Percentiles rank a stretch among this genome's conserved stretches.
Evolutionary conservation across 1,140 invertebrate genomes (phyloP).

Genomic region (Aphelinus certus): DNA sequence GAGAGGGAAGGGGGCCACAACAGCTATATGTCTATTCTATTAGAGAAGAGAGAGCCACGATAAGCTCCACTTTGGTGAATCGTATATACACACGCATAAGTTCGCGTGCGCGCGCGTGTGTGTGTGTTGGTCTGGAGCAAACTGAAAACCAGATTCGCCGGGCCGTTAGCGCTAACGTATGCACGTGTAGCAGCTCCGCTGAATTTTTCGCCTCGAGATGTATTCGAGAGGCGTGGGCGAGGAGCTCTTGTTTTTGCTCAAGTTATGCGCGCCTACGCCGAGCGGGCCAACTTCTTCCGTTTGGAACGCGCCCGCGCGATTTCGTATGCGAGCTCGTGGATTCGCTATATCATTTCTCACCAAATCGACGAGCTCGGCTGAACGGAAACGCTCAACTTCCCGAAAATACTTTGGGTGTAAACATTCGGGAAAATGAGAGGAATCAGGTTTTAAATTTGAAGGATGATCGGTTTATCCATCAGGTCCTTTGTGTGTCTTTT

Average conservation of each 20-base stretch:
- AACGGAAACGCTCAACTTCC: too few species aligned
- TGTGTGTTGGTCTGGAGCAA: conserved; percentile 15
- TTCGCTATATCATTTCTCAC: conserved; percentile 52
- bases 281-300: neutral
- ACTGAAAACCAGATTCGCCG: conserved; percentile 37
- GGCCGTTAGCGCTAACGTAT: conserved; percentile 28
- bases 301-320: too few species aligned
- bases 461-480: too few species aligned
- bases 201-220: neutral
- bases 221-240: conserved; percentile 1
- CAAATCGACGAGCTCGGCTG: conserved; percentile 9
- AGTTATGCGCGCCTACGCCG: conserved; percentile 6
- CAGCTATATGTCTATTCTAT: conserved; percentile 52
- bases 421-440: too few species aligned
- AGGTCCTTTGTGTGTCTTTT: too few species aligned
- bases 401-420: too few species aligned
- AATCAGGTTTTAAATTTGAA: too few species aligned
- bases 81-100: conserved; percentile 25
- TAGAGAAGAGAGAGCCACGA: conserved; percentile 49
- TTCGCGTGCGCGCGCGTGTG: neutral
- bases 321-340: neutral
- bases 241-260: conserved; percentile 21
- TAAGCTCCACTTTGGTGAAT: conserved; percentile 58
- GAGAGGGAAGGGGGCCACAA: too few species aligned
- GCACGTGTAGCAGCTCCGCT: neutral